phyloP scores from a whole-genome alignment of 2,113 vertebrate genomes.

The Salvelinus namaycush region DNA sequence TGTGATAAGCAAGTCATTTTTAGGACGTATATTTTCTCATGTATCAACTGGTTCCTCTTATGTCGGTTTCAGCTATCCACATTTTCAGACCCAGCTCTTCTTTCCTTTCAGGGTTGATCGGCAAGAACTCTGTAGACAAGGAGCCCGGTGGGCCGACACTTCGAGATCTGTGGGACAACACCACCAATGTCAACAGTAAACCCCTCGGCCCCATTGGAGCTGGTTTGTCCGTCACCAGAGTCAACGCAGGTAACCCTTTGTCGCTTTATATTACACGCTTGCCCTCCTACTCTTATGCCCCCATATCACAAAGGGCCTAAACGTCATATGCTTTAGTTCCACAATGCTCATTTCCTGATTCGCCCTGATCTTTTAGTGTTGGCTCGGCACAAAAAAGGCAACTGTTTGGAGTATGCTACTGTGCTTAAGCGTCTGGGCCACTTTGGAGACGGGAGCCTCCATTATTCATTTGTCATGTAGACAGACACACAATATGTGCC shows the following conservation, averaged over 20 bases:
- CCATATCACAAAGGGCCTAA: neutral
- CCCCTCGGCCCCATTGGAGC: conserved; percentile 72
- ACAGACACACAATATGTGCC: conserved; percentile 51
- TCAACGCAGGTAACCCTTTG: conserved; percentile 62
- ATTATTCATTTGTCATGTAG: conserved; percentile 66
- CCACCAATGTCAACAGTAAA: conserved; percentile 70
- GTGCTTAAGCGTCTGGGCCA: conserved; percentile 41
- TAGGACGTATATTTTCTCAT: neutral
- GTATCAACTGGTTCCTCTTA: neutral
- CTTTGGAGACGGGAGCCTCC: conserved; percentile 35
- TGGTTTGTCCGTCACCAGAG: conserved; percentile 78
- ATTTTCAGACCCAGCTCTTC: neutral
- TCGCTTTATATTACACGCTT: neutral
- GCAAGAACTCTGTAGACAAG: conserved; percentile 81
- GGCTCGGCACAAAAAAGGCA: conserved; percentile 20
- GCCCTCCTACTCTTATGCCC: neutral
- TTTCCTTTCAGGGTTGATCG: conserved; percentile 82
- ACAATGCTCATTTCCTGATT: conserved; percentile 13
- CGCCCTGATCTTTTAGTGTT: conserved; percentile 45
- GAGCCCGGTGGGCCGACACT: conserved; percentile 66
- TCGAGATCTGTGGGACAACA: conserved; percentile 80
- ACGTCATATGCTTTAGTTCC: neutral
- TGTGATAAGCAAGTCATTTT: neutral
- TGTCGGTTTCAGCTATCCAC: neutral
- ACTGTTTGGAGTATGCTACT: conserved; percentile 22